Base-by-base conservation (phyloP, 2,797 vertebrate species). In the Sus cebifrons region DNA sequence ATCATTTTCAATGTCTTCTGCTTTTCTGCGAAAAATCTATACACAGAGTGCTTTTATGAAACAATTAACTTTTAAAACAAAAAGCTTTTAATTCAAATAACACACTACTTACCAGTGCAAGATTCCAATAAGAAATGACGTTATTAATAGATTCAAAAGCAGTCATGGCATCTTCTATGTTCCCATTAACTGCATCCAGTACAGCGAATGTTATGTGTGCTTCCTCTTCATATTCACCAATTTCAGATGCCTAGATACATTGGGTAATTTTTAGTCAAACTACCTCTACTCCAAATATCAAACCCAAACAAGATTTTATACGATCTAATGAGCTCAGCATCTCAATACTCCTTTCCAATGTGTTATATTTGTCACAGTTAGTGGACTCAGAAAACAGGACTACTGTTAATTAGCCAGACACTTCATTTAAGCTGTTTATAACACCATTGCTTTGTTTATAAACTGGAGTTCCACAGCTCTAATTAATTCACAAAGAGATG, bases 21-120 rank as follows among this genome's bases (percentile, higher is more conserved):
- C 99, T 95, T 99, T 99, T 75, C 99, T 99, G 95, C 99, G 99
- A 97, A 99, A 99, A 97, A 99, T 99, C 99, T 99, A 97, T 16
- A 95, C 23, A 95, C 15, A 25, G 60, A 91, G 12, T 68, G 29
- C 71, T 94, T 88, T 91, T 36, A 91, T 87, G 44, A 95, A 74
- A 29, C n/a, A 96, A 75, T 83, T n/a, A 71, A 6, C 36, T 78
- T 90, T 83, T 27, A 77, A 92, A 94, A 82, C 5, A 87, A 93
- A 83, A 83, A 62, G 68, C 1, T 36, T 56, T 94, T 67, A 96
- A 83, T 75, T 94, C 85, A 95, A 94, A 17, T 56, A 77, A 18
- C 18, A 70, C 23, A 64, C 83, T 87, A 98, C 98, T 98, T 98
- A 99, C 99, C 98, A 99, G 95, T 0, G 99, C 99, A 98, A 99